Evolutionary conservation across 2,888 invertebrate genomes (phyloP), one percentile per base, ranked within the genome.

Genomic region (Diplolepis rosae): DNA sequence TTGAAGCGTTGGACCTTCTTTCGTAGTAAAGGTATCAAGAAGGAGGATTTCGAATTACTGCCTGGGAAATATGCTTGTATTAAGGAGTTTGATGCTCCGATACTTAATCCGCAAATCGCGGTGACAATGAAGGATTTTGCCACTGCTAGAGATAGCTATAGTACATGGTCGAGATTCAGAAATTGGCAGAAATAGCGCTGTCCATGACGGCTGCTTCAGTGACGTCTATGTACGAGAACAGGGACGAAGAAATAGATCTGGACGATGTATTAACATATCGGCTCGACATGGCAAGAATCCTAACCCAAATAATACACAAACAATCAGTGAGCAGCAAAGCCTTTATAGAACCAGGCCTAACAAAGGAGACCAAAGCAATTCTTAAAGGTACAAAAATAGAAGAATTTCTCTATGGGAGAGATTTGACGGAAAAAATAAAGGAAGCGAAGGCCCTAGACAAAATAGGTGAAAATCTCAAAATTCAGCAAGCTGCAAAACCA

Each of bases 161-260:
- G n/a, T n/a, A n/a, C n/a, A n/a, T 79, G 87, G 87, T 86, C 80
- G 85, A 85, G 18, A 86, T 76, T 77, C 81, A 89, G 35, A 68
- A 18, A 13, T 24, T 65, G 39, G 72, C 72, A 1, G 90, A 90
- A 90, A 90, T 90, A 90, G 54, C 72, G 2, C 15, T 72, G 18
- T 50, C 66, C 1, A 28, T 69, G 1, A 15, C 66, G 7, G 66
- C 65, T n/a, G 70, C 69, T 15, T 69, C 70, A 65, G 67, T 70
- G 45, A 72, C 72, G 50, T 67, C 68, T 35, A 32, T 72, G 11
- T 50, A 24, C 71, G 72, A 74, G 69, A 72, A 71, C 68, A 76
- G 74, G 66, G 72, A 71, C 50, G 70, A 73, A 71, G 76, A 22
- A 5, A 1, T 65, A 2, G 65, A 70, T 15, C 30, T 65, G 13